Percentiles rank a stretch among this genome's conserved stretches.
phyloP scores from a whole-genome alignment of 92 coral and sea anemone species.

The Palythoa grandis region DNA sequence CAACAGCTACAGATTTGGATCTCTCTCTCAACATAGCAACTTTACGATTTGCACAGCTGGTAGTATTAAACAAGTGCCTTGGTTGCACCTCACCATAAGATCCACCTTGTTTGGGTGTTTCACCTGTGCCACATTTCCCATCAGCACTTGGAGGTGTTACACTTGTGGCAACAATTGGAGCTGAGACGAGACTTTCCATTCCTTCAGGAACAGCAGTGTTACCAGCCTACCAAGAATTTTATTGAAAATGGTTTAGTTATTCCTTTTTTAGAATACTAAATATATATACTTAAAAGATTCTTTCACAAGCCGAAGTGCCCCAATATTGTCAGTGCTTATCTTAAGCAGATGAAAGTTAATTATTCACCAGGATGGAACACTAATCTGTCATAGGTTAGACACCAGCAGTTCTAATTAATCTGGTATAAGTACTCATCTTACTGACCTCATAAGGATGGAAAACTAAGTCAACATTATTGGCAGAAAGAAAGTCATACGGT shows the following conservation, averaged over 20 bases:
- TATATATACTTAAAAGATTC: too few species aligned
- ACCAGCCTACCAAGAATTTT: background rate
- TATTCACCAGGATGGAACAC: too few species aligned
- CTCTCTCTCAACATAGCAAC: constrained; percentile 47
- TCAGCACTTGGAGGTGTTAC: constrained; percentile 36
- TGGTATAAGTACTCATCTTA: too few species aligned
- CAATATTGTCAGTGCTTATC: too few species aligned
- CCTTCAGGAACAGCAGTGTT: constrained; percentile 46
- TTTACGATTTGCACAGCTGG: constrained; percentile 21
- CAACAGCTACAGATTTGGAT: constrained; percentile 61
- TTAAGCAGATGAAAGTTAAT: too few species aligned
- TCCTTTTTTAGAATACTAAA: background rate
- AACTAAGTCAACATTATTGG: too few species aligned
- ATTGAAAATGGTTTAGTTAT: background rate
- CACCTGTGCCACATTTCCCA: constrained; percentile 21
- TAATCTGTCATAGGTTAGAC: too few species aligned
- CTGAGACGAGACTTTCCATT: constrained; percentile 84
- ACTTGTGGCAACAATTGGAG: constrained; percentile 75
- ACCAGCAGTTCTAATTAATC: too few species aligned
- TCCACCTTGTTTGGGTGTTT: constrained; percentile 35
- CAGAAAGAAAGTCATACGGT: too few species aligned
- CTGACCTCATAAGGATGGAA: too few species aligned
- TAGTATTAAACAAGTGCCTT: constrained; percentile 75
- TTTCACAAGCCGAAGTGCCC: too few species aligned
- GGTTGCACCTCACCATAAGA: constrained; percentile 59